These are phyloP conservation scores for Brevimyrus niger DNA, from an alignment of 2,113 vertebrate genomes.

Conservation along the genomic window DNA sequence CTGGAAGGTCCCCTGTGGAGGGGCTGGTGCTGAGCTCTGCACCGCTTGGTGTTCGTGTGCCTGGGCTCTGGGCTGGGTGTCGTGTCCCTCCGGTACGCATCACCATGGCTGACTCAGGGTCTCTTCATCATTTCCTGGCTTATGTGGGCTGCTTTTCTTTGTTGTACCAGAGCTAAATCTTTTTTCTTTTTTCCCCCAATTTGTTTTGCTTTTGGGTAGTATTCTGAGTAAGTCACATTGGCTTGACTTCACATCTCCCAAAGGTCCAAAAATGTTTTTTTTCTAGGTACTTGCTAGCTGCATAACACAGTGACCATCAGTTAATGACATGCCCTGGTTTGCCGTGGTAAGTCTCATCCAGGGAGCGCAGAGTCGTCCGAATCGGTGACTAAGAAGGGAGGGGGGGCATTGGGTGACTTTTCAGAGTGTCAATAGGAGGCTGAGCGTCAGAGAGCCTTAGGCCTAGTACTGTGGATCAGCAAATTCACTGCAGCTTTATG, in stretches of 20 bases:
- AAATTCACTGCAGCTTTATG: not conserved
- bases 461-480: not conserved
- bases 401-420: slow-evolving; percentile 48
- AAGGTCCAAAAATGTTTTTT: not conserved
- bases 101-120: not conserved
- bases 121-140: not conserved
- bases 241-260: not conserved
- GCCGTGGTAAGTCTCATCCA: not conserved
- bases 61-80: not conserved
- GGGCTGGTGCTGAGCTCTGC: not conserved
- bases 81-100: not conserved
- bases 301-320: not conserved
- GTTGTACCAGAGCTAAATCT: not conserved
- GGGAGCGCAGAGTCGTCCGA: slow-evolving; percentile 40
- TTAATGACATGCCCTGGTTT: not conserved
- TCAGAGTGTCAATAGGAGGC: slow-evolving; percentile 42
- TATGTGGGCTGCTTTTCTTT: not conserved
- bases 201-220: not conserved
- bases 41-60: not conserved
- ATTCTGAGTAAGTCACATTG: not conserved
- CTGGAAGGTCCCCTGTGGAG: not conserved
- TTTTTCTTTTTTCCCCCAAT: not conserved
- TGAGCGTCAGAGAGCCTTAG: slow-evolving; percentile 38
- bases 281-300: not conserved
- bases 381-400: slow-evolving; percentile 8